A percentile compares a stretch with the other conserved stretches of the same genome.
Evolutionary conservation across 2,888 invertebrate genomes (phyloP).

Genomic region (Halictus quadricinctus): DNA sequence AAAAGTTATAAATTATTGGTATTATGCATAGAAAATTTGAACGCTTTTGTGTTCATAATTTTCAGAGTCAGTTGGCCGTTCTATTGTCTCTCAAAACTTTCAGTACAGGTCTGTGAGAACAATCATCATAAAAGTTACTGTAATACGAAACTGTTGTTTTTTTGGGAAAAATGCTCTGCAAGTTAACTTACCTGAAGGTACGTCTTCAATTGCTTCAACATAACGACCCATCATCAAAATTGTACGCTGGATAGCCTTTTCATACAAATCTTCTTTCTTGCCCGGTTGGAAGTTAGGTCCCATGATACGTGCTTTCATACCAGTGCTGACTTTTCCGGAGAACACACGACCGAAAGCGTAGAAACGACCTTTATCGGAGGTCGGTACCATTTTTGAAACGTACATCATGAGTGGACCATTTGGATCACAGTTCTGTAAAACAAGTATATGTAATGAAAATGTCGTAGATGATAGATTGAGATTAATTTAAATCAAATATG

Average conservation of each 20-base stretch:
- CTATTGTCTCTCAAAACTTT: constrained; percentile 63
- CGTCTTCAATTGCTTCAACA: constrained; percentile 99
- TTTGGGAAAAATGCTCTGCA: neutral
- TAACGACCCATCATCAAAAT: constrained; percentile 99
- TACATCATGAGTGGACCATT: constrained; percentile 99
- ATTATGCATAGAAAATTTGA: neutral
- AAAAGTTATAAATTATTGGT: constrained; percentile 25
- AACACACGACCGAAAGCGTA: constrained; percentile 99
- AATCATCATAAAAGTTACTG: constrained; percentile 73
- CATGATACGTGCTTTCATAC: constrained; percentile 98
- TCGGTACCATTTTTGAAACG: constrained; percentile 99
- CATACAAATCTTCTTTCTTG: constrained; percentile 99
- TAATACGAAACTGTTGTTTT: neutral
- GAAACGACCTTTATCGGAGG: constrained; percentile 99
- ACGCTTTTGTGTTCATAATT: constrained; percentile 4
- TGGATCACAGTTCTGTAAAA: constrained; percentile 92
- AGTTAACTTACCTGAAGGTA: constrained; percentile 90
- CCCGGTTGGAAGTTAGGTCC: constrained; percentile 99
- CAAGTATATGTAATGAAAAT: constrained; percentile 33
- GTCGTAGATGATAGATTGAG: neutral
- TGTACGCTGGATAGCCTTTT: constrained; percentile 99
- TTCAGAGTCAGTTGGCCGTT: constrained; percentile 66
- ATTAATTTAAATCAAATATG: neutral
- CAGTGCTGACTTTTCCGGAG: constrained; percentile 94
- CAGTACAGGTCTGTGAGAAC: constrained; percentile 78